Evolutionary conservation across 2,113 vertebrate species (phyloP).

Genomic region (Triplophysa siluroides): DNA sequence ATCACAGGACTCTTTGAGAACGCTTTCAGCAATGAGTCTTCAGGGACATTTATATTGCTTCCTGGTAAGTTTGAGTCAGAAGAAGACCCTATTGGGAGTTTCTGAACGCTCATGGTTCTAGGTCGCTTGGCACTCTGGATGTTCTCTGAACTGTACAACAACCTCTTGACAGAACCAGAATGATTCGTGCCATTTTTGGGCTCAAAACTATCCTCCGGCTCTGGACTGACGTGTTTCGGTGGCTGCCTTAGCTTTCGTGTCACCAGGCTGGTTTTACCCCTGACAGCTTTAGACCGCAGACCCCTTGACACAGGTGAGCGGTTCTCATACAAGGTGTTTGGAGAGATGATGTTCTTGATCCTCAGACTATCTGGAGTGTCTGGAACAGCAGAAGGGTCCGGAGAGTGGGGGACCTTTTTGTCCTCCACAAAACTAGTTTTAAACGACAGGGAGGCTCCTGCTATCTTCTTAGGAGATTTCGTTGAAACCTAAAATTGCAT

Average conservation of each 20-base stretch:
- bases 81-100: neutral
- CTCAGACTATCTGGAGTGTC: constrained; percentile 70
- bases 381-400: constrained; percentile 63
- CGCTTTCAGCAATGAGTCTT: neutral
- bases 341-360: constrained; percentile 52
- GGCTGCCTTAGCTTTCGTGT: constrained; percentile 33
- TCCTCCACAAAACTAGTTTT: constrained; percentile 50
- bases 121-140: constrained; percentile 62
- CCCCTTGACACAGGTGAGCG: constrained; percentile 65
- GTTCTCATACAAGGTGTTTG: neutral
- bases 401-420: constrained; percentile 62
- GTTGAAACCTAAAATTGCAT: constrained; percentile 21
- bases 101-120: constrained; percentile 44
- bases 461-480: constrained; percentile 43
- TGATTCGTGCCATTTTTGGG: neutral
- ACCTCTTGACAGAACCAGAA: constrained; percentile 62
- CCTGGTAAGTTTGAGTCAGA: neutral
- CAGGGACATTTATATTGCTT: constrained; percentile 1
- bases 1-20: constrained; percentile 15
- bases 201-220: constrained; percentile 31
- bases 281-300: constrained; percentile 52
- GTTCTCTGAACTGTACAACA: constrained; percentile 62
- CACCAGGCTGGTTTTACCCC: constrained; percentile 30
- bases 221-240: constrained; percentile 39
- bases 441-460: neutral